Conservation (phyloP, 2,113 vertebrate species). For the Xenus cinereus region DNA sequence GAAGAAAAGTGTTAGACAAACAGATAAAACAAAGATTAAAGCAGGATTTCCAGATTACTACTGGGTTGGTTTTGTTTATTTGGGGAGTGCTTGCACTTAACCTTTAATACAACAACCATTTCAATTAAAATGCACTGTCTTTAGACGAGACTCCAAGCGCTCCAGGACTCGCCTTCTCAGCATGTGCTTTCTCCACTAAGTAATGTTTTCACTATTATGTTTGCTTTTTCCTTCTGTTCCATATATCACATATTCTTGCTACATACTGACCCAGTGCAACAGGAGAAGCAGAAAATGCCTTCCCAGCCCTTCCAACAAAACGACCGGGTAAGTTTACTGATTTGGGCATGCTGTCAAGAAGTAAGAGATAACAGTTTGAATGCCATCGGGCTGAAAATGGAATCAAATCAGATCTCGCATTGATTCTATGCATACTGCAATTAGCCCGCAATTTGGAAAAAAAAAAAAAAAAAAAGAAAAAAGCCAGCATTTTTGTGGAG, state of each 20-base stretch:
- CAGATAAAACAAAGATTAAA: constrained; percentile 56
- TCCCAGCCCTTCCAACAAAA: neutral
- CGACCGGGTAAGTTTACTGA: neutral
- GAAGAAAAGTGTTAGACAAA: constrained; percentile 32
- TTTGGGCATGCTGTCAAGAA: neutral
- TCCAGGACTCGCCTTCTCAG: neutral
- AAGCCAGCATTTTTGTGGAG: neutral
- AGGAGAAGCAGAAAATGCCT: neutral
- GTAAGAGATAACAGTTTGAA: neutral
- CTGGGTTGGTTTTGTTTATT: neutral
- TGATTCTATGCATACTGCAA: neutral
- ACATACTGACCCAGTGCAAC: neutral
- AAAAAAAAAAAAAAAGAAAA: neutral
- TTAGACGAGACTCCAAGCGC: neutral
- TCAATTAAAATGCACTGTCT: neutral
- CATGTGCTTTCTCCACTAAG: neutral
- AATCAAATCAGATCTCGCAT: neutral
- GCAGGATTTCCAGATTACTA: neutral
- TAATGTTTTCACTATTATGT: neutral
- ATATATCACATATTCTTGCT: neutral
- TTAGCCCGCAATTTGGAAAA: neutral
- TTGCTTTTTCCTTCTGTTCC: neutral
- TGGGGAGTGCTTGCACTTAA: neutral
- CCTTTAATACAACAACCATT: neutral
- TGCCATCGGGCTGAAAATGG: neutral